These are phyloP conservation scores for Eptesicus fuscus DNA, from an alignment of 2,113 vertebrate genomes.

Conservation along the genomic window DNA sequence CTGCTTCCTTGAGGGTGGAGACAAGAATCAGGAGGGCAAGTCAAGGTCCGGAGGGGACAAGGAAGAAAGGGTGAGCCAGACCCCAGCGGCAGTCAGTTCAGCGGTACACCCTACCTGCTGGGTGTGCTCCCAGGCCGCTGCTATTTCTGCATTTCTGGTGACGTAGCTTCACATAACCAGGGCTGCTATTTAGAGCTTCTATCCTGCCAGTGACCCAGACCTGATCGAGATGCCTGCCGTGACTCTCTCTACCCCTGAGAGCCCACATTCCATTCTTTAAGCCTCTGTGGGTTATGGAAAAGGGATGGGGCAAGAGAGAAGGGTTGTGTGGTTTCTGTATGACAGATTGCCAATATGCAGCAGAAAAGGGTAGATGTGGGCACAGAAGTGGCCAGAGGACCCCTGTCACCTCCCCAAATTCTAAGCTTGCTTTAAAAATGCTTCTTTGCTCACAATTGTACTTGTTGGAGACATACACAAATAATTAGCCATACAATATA, in stretches of 20 bases:
- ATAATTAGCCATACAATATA: not conserved
- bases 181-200: constrained; percentile 31
- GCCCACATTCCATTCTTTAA: constrained; percentile 49
- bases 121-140: constrained; percentile 10
- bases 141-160: constrained; percentile 25
- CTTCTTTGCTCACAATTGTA: not conserved
- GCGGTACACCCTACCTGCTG: not conserved
- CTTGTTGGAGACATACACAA: constrained; percentile 12
- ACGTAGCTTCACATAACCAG: not conserved
- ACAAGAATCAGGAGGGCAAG: not conserved
- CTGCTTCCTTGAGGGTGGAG: not conserved
- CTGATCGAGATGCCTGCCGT: not conserved
- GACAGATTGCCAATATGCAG: not conserved
- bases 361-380: not conserved
- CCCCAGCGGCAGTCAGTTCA: not conserved
- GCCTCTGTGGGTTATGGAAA: not conserved
- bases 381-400: not conserved
- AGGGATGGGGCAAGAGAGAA: not conserved
- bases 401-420: not conserved
- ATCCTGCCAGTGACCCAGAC: constrained; percentile 39
- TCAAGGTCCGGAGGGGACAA: not conserved
- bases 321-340: not conserved
- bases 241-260: not conserved
- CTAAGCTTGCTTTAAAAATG: not conserved
- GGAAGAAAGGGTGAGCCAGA: not conserved